Conservation (phyloP, 2,888 invertebrate species). For the Linhomoeus sp. region DNA sequence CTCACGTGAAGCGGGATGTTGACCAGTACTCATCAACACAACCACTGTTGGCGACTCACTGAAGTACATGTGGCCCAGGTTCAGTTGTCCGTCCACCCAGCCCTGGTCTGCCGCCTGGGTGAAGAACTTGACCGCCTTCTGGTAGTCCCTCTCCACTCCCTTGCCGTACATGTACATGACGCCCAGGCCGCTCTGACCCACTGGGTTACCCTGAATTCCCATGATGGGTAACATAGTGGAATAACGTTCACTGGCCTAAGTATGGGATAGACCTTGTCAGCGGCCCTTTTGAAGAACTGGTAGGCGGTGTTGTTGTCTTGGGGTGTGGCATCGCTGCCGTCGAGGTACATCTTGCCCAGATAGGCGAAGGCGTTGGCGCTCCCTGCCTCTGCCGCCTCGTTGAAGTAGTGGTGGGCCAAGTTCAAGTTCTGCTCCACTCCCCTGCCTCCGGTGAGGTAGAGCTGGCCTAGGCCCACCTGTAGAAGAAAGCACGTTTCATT, state of each 20-base stretch:
- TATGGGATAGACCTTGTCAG: constrained; percentile 54
- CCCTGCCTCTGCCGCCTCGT: constrained; percentile 59
- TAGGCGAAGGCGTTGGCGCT: constrained; percentile 90
- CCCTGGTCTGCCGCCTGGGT: constrained; percentile 89
- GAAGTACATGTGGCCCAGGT: constrained; percentile 90
- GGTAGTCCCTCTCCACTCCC: constrained; percentile 29
- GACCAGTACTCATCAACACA: too few relatives aligned
- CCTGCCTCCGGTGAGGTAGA: constrained; percentile 90
- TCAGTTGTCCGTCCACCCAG: constrained; percentile 93
- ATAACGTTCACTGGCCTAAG: too few relatives aligned
- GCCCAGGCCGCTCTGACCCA: constrained; percentile 88
- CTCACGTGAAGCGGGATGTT: too few relatives aligned
- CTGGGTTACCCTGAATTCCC: constrained; percentile 74
- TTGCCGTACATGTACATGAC: constrained; percentile 79
- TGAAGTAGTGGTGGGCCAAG: too few relatives aligned
- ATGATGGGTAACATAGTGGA: too few relatives aligned
- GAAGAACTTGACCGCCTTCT: constrained; percentile 40
- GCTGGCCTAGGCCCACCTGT: constrained; percentile 80
- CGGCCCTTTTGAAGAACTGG: constrained; percentile 78
- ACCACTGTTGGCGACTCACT: constrained; percentile 55
- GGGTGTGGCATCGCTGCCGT: constrained; percentile 76
- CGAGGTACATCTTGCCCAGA: constrained; percentile 93
- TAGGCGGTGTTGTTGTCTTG: constrained; percentile 84
- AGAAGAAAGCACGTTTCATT: too few relatives aligned
- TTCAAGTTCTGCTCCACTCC: constrained; percentile 70